A percentile compares a stretch with the other conserved stretches of the same genome.
Evolutionary conservation across 2,888 invertebrate species (phyloP).

Genomic region (Meganola albula): DNA sequence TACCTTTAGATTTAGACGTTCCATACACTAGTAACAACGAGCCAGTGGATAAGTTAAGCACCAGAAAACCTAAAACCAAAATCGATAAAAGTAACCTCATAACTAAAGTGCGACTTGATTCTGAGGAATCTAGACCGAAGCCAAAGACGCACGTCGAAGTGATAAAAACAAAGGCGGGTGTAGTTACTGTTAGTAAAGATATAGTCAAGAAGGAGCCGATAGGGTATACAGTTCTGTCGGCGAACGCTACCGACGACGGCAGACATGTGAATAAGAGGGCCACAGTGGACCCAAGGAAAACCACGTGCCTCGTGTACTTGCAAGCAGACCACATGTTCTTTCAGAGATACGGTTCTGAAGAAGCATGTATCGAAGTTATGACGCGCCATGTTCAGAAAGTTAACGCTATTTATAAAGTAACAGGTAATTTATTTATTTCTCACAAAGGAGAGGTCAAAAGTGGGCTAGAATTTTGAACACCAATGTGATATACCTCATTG

Average conservation of each 20-base stretch:
- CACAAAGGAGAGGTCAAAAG: too few species aligned
- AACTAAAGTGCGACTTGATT: constrained; percentile 72
- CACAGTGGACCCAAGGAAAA: constrained; percentile 89
- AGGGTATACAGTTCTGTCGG: constrained; percentile 64
- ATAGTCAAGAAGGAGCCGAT: constrained; percentile 79
- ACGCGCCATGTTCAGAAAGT: constrained; percentile 96
- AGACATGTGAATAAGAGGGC: constrained; percentile 82
- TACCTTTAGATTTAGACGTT: constrained; percentile 81
- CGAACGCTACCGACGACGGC: constrained; percentile 72
- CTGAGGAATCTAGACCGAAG: constrained; percentile 77
- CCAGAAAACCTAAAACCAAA: constrained; percentile 72
- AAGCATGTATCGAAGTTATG: constrained; percentile 96
- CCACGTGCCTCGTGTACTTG: constrained; percentile 95
- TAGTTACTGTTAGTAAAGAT: constrained; percentile 80
- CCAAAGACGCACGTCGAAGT: constrained; percentile 83
- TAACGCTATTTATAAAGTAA: constrained; percentile 90
- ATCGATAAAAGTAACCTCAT: constrained; percentile 74
- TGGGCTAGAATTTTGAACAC: too few species aligned
- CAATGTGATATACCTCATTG: too few species aligned
- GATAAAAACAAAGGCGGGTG: constrained; percentile 81
- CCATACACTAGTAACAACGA: constrained; percentile 81
- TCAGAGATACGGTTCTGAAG: constrained; percentile 94
- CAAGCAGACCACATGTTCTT: constrained; percentile 98
- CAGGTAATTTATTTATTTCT: constrained; percentile 75
- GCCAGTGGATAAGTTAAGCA: constrained; percentile 67